phyloP scores from a whole-genome alignment of 2,113 vertebrate genomes.

The Panthera leo region DNA sequence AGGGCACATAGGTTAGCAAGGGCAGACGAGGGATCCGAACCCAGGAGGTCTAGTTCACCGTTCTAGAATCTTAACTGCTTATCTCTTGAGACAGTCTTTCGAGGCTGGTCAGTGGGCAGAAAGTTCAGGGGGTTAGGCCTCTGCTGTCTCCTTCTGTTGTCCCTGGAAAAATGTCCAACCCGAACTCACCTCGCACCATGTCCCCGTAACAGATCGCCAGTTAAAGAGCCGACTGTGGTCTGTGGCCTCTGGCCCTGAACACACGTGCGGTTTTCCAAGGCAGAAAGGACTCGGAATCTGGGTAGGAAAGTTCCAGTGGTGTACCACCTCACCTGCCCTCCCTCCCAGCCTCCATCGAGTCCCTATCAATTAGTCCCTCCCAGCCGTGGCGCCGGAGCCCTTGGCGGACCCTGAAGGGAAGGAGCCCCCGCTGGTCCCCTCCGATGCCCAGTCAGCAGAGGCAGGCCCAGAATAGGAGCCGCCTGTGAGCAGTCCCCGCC shows the following conservation, averaged over 20 bases:
- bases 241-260: neutral
- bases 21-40: neutral
- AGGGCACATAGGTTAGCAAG: neutral
- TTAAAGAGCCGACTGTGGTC: neutral
- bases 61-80: neutral
- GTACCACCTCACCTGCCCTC: fast-evolving
- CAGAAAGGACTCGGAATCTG: neutral
- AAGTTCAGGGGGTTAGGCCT: neutral
- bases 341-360: neutral
- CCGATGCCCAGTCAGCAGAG: neutral
- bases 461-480: neutral
- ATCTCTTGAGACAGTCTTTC: neutral
- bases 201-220: fast-evolving
- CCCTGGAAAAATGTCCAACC: neutral
- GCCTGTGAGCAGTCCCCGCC: neutral
- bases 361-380: neutral
- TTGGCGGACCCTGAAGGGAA: neutral
- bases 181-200: neutral
- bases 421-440: neutral
- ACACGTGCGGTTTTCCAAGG: neutral
- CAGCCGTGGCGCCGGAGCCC: neutral
- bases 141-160: neutral
- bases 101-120: neutral
- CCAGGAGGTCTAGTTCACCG: neutral
- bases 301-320: neutral